A percentile compares a stretch with the other conserved stretches of the same genome.
Evolutionary conservation across 2,888 invertebrate species (phyloP).

Genomic region (Galerucella nymphaeae): DNA sequence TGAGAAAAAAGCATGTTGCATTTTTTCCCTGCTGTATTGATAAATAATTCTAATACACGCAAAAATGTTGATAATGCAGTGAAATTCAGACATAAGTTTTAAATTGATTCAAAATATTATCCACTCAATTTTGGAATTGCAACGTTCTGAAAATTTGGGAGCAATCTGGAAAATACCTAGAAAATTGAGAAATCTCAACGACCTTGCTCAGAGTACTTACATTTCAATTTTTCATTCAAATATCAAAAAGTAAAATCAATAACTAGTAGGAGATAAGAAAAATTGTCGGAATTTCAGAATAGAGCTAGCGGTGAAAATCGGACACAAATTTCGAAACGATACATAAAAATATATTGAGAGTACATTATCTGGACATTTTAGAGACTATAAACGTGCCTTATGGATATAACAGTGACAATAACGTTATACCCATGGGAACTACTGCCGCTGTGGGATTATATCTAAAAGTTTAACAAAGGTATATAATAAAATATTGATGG

Average conservation of each 20-base stretch:
- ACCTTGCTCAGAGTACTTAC: not conserved
- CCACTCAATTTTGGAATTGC: too few species aligned
- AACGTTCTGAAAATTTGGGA: too few species aligned
- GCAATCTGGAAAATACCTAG: too few species aligned
- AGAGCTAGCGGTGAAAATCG: conserved; percentile 14
- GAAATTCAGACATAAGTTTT: too few species aligned
- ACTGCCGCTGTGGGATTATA: conserved; percentile 27
- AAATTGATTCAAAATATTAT: too few species aligned
- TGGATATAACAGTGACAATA: conserved; percentile 29
- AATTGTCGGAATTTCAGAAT: conserved; percentile 24
- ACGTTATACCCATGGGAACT: conserved; percentile 32
- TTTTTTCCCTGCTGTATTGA: too few species aligned
- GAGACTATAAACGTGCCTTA: conserved; percentile 53
- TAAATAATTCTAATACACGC: too few species aligned
- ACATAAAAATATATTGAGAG: conserved; percentile 58
- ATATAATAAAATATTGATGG: conserved; percentile 29
- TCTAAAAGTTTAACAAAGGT: conserved; percentile 27
- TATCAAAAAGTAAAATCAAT: conserved; percentile 19
- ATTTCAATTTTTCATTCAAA: not conserved
- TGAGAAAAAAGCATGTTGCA: too few species aligned
- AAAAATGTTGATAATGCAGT: too few species aligned
- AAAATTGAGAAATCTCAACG: not conserved
- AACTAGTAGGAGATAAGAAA: conserved; percentile 15
- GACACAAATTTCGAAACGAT: conserved; percentile 25
- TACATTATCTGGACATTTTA: conserved; percentile 56